Base-by-base conservation (phyloP, 2,797 vertebrate genomes). In the Pangasius krempfi region DNA sequence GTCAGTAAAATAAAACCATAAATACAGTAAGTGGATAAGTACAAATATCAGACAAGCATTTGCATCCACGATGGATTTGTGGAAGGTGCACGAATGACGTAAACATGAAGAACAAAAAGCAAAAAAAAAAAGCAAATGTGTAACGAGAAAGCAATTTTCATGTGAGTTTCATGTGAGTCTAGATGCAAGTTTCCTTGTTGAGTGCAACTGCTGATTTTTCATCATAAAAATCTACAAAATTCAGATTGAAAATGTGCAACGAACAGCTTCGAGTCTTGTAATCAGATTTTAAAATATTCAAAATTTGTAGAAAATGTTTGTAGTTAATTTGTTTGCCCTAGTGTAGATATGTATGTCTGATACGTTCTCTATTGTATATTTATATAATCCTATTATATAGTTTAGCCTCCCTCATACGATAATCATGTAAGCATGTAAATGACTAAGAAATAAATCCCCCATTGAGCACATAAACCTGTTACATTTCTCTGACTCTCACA, bases 391-490 rank as follows among this genome's bases (percentile, higher is more conserved):
- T 37, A 37, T 58, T 40, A 60, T 40, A 58, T 37, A 40, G 10
- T 87, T 85, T 73, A 75, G 80, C 76, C 60, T 87, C 78, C 54
- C 64, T 86, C 54, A 81, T 62, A n/a, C n/a, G 88, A 79, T 85
- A 90, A 89, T 64, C 73, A 87, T 54, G 72, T 60, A 89, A 76
- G 78, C 79, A 83, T 60, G 40, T 85, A 70, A 80, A 47, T 62
- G 16, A 50, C 27, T 50, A 20, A 16, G 37, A 52, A 62, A 73
- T 62, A 83, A 83, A 56, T 76, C 52, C 30, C 58, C n/a, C 13
- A 20, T 70, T 80, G 54, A 89, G 80, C 64, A 70, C 66, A 91
- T 88, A 89, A 89, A 88, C 80, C 89, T 79, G 87, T 54, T 75
- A 84, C 25, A 81, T 52, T 90, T 84, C 37, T 80, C 73, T 56